phyloP scores from a whole-genome alignment of 2,797 vertebrate genomes.

The Todus mexicanus region DNA sequence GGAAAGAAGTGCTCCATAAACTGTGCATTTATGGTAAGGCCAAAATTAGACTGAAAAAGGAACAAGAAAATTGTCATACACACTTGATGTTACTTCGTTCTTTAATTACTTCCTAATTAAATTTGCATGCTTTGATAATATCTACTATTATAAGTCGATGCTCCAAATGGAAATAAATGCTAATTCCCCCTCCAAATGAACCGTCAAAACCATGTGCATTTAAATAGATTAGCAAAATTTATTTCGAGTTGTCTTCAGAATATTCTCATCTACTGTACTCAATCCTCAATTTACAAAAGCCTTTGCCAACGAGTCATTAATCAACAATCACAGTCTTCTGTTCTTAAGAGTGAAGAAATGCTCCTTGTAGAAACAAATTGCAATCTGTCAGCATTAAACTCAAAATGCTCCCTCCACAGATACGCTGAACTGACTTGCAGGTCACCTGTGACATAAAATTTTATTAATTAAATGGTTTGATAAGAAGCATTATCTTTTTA shows the following conservation, averaged over 20 bases:
- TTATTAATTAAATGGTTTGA: background rate
- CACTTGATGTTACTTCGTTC: background rate
- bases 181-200: slow-evolving; percentile 18
- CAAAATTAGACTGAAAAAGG: slow-evolving; percentile 19
- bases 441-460: background rate
- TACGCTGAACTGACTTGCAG: background rate
- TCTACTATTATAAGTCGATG: background rate
- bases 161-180: slow-evolving; percentile 46
- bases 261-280: background rate
- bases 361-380: background rate
- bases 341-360: background rate
- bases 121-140: slow-evolving; percentile 40
- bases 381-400: background rate
- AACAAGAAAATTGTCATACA: background rate
- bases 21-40: background rate
- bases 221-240: slow-evolving; percentile 42
- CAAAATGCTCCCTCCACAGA: background rate
- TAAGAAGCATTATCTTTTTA: background rate
- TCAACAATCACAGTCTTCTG: background rate
- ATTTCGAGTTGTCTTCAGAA: slow-evolving; percentile 25
- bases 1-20: background rate
- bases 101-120: slow-evolving; percentile 56
- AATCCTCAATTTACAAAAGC: background rate
- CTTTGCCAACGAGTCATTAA: background rate
- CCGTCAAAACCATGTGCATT: background rate